Percentiles rank a stretch among this genome's conserved stretches.
Conservation (phyloP, 2,888 invertebrate genomes). For the Drosophila pseudotakahashii region DNA sequence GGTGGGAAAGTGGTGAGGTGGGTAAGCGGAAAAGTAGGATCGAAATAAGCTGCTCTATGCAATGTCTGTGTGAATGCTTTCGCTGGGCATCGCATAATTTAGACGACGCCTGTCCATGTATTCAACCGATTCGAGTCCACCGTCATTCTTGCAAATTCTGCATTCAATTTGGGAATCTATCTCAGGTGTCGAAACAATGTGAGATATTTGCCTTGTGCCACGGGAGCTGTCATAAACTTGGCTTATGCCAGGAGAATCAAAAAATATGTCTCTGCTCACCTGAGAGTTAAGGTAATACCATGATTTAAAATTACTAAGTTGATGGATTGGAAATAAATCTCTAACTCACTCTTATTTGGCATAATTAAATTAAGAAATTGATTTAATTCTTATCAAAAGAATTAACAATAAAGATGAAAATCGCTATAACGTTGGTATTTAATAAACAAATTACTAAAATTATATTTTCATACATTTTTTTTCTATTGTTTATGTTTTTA, state of each 20-base stretch:
- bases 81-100: conserved; percentile 49
- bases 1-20: neutral
- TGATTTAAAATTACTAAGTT: conserved; percentile 12
- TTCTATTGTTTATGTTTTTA: too few relatives aligned
- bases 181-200: conserved; percentile 49
- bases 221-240: conserved; percentile 41
- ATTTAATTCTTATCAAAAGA: too few relatives aligned
- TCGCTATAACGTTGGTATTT: too few relatives aligned
- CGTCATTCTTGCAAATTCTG: conserved; percentile 9
- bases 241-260: conserved; percentile 15
- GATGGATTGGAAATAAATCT: neutral
- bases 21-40: conserved; percentile 1
- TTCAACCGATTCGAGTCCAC: conserved; percentile 36
- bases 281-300: conserved; percentile 13
- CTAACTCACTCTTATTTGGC: neutral
- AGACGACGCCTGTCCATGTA: conserved; percentile 53
- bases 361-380: neutral
- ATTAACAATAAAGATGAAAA: too few relatives aligned
- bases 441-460: too few relatives aligned
- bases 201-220: conserved; percentile 44
- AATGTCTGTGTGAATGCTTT: conserved; percentile 1
- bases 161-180: conserved; percentile 28
- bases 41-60: conserved; percentile 23
- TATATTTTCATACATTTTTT: too few relatives aligned
- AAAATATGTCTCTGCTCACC: conserved; percentile 16